Evolutionary conservation across 1,140 invertebrate genomes (phyloP).

Genomic region (Sycophila sp.): DNA sequence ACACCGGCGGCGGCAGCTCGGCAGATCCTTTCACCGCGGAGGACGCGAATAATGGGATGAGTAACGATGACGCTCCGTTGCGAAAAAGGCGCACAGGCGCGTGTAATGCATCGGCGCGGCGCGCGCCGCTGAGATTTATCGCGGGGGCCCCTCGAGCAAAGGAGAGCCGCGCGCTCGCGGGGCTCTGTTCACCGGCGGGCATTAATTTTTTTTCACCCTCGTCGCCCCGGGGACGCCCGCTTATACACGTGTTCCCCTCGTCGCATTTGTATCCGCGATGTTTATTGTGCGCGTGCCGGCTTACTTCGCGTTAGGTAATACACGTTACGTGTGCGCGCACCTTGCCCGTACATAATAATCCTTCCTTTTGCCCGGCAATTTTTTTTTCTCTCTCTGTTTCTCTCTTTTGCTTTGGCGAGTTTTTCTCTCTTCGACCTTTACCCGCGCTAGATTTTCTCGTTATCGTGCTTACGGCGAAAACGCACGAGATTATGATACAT

Average conservation of each 20-base stretch:
- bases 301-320: conserved; percentile 25
- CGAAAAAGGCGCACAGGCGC: conserved; percentile 43
- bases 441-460: not conserved
- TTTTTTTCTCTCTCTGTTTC: not conserved
- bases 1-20: no score
- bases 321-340: conserved; percentile 1
- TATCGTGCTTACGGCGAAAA: not conserved
- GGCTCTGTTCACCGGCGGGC: no score
- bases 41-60: conserved; percentile 44
- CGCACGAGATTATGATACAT: no score
- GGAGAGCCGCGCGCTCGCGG: not conserved
- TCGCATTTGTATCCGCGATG: conserved; percentile 7
- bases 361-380: no score
- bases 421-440: no score
- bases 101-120: not conserved
- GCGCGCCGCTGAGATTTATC: conserved; percentile 8
- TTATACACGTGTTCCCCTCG: not conserved
- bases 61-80: conserved; percentile 44
- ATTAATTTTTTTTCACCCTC: not conserved
- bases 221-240: not conserved
- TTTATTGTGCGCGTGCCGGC: conserved; percentile 20
- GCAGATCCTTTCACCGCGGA: conserved; percentile 44
- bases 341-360: conserved; percentile 21
- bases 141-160: not conserved
- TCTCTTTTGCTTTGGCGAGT: not conserved